phyloP scores from a whole-genome alignment of 2,113 vertebrate genomes.

The Apodemus sylvaticus region DNA sequence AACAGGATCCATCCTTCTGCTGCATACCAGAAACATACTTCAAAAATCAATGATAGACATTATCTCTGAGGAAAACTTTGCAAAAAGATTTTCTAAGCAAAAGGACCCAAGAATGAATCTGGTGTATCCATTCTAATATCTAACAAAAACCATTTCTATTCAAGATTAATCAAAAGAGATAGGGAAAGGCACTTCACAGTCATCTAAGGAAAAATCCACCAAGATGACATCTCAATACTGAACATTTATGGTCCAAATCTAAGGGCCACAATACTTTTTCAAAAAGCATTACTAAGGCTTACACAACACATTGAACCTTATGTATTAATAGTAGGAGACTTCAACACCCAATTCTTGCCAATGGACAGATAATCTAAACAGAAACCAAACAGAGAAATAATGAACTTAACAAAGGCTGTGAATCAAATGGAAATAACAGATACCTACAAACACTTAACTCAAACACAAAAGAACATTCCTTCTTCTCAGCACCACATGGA shows the following conservation, averaged over 20 bases:
- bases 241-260: background rate
- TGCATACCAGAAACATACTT: background rate
- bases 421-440: background rate
- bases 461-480: background rate
- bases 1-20: background rate
- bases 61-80: background rate
- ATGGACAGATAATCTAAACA: background rate
- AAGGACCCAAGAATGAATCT: background rate
- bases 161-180: background rate
- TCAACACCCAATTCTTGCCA: background rate
- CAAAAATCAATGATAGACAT: background rate
- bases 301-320: background rate
- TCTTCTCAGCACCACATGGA: background rate
- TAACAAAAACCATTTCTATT: background rate
- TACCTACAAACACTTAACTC: background rate
- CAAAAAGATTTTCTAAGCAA: background rate
- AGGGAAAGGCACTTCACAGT: background rate
- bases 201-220: background rate
- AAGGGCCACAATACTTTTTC: no score
- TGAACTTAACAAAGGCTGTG: background rate
- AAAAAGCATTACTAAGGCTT: background rate
- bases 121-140: background rate
- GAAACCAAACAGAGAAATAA: background rate
- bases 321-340: background rate
- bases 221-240: background rate